Percentiles rank a stretch among this genome's conserved stretches.
These are phyloP conservation scores for Zygaena filipendulae DNA, from an alignment of 2,888 invertebrate genomes.

Conservation along the genomic window DNA sequence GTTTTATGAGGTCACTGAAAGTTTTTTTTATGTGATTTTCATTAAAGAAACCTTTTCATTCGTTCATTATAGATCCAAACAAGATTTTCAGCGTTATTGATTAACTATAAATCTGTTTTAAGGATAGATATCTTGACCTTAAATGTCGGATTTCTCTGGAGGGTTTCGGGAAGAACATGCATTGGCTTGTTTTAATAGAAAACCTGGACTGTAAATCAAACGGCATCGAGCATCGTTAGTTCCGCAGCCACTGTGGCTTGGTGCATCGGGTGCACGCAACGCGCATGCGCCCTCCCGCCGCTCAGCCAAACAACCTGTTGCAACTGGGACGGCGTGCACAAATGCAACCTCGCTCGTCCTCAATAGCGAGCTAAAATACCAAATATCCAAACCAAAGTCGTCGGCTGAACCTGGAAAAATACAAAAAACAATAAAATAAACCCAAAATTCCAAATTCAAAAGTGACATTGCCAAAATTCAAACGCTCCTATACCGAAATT, in stretches of 20 bases:
- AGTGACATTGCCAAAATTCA: slow-evolving; percentile 20
- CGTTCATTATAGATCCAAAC: too few species aligned
- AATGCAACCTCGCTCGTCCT: slow-evolving; percentile 50
- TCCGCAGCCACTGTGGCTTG: slow-evolving; percentile 40
- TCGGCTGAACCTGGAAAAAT: slow-evolving; percentile 14
- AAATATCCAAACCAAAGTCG: slow-evolving; percentile 18
- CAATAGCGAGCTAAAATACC: slow-evolving; percentile 36
- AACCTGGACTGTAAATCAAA: too few species aligned
- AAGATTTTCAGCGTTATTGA: too few species aligned
- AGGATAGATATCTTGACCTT: too few species aligned
- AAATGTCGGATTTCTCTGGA: too few species aligned
- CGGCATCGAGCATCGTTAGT: neutral
- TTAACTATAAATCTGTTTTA: too few species aligned
- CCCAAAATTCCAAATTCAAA: slow-evolving; percentile 15
- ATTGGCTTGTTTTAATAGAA: too few species aligned
- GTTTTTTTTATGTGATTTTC: too few species aligned
- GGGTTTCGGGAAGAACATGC: too few species aligned
- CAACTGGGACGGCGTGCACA: slow-evolving; percentile 59
- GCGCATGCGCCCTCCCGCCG: slow-evolving; percentile 43
- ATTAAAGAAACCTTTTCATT: too few species aligned
- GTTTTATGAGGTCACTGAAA: too few species aligned
- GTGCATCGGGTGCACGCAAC: slow-evolving; percentile 30
- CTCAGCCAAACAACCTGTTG: slow-evolving; percentile 64
- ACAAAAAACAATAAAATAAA: slow-evolving; percentile 13
- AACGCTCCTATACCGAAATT: too few species aligned